Evolutionary conservation across 2,113 vertebrate species (phyloP), one percentile per base, ranked within the genome.

Genomic region (Typhlomys cinereus): DNA sequence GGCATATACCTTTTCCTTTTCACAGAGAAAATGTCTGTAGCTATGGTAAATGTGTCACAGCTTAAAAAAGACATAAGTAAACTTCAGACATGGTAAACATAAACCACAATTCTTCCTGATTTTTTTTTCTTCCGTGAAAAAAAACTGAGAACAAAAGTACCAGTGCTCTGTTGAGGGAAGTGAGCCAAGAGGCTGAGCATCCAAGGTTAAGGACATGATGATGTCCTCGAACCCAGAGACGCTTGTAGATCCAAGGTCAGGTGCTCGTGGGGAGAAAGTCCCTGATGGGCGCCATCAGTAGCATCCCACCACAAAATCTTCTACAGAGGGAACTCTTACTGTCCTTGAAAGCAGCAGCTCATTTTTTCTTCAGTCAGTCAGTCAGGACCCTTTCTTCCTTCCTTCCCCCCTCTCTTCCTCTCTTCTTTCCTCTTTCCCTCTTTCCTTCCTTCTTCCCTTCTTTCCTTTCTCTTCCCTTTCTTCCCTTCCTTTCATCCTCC

Each of bases 111-210:
- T 84, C 7, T 39, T 36, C 44, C 29, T 80, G 66, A 46, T 62
- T 36, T 91, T 62, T 36, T 91, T 74, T 84, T 62, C 78, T 17
- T 89, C 39, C 50, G 3, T 81, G 41, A 86, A 78, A 92, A 46
- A 87, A 78, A 44, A n/a, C n/a, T 67, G 21, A 82, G 84, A 89
- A 44, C 34, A 75, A 82, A 73, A 57, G 36, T 23, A 41, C 18
- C 12, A 44, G 36, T 25, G 34, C 4, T 92, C n/a, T 94, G 23
- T n/a, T n/a, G 8, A 92, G 62, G 27, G 41, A 66, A 69, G 25
- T 39, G 36, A 52, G 71, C 73, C 36, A 69, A 67, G 54, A 85
- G n/a, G 52, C 61, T 41, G 3, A 89, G 69, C 85, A 64, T 59
- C 50, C 67, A 46, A 73, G 29, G 18, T 41, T 50, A 62, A 75